A percentile compares a stretch with the other conserved stretches of the same genome.
These are phyloP conservation scores for Drosophila quinaria DNA, from an alignment of 2,888 invertebrate species.

Conservation along the genomic window DNA sequence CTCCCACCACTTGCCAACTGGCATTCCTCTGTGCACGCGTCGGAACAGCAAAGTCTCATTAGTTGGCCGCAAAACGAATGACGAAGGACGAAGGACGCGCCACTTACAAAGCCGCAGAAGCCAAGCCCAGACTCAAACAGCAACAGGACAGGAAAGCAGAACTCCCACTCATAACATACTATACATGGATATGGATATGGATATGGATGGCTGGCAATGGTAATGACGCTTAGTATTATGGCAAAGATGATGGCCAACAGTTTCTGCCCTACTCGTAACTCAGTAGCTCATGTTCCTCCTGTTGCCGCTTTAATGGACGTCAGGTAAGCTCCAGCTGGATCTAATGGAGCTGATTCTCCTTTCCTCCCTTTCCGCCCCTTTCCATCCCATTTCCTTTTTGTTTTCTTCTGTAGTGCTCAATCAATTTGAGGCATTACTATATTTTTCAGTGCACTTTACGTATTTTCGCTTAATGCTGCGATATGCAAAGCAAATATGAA, in stretches of 20 bases:
- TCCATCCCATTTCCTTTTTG: background rate
- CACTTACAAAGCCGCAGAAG: slow-evolving; percentile 38
- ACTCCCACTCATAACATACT: slow-evolving; percentile 6
- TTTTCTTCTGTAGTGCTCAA: slow-evolving; percentile 16
- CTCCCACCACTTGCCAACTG: background rate
- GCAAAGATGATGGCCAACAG: slow-evolving; percentile 62
- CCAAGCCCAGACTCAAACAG: slow-evolving; percentile 14
- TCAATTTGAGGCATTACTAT: slow-evolving; percentile 36
- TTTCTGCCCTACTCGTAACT: slow-evolving; percentile 20
- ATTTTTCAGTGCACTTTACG: slow-evolving; percentile 26
- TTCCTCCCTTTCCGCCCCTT: background rate
- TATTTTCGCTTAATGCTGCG: slow-evolving; percentile 43
- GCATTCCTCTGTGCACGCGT: slow-evolving; percentile 47
- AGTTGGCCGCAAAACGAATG: slow-evolving; percentile 68
- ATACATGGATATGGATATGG: slow-evolving; percentile 46
- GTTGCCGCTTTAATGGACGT: slow-evolving; percentile 46
- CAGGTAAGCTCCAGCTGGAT: slow-evolving; percentile 46
- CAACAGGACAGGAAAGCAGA: slow-evolving; percentile 8
- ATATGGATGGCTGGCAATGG: slow-evolving; percentile 62
- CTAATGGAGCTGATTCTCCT: slow-evolving; percentile 35
- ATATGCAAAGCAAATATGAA: slow-evolving; percentile 52
- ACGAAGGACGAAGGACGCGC: slow-evolving; percentile 34
- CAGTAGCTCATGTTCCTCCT: slow-evolving; percentile 5
- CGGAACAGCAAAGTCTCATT: slow-evolving; percentile 78
- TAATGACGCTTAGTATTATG: slow-evolving; percentile 74